phyloP scores from a whole-genome alignment of 2,888 invertebrate species.

The Drosophila trichaetosa region DNA sequence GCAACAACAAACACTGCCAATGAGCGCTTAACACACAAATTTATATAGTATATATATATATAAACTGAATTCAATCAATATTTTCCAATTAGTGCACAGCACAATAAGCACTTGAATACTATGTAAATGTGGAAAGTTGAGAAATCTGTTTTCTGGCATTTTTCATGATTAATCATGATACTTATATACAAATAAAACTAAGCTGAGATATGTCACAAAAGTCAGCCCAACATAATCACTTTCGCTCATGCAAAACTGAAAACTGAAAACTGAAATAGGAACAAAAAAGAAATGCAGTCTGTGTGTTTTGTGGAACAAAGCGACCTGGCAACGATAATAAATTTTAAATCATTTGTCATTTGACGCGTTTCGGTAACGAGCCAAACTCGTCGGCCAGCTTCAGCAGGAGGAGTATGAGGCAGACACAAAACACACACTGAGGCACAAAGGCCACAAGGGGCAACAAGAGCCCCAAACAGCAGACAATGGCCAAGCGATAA shows the following conservation, averaged over 20 bases:
- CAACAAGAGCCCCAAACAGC: constrained; percentile 38
- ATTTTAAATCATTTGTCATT: constrained; percentile 81
- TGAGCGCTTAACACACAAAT: constrained; percentile 14
- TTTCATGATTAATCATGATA: constrained; percentile 62
- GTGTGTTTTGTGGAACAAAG: constrained; percentile 21
- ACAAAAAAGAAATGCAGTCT: constrained; percentile 3
- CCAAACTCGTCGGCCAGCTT: constrained; percentile 20
- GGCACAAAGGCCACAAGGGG: constrained; percentile 28
- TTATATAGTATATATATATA: not conserved
- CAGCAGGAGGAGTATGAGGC: not conserved
- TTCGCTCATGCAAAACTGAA: constrained; percentile 61
- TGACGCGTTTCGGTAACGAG: constrained; percentile 79
- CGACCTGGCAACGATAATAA: constrained; percentile 61
- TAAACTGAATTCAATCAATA: constrained; percentile 20
- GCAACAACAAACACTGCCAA: constrained; percentile 34
- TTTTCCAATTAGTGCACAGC: constrained; percentile 10
- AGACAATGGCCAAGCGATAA: constrained; percentile 72
- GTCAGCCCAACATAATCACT: constrained; percentile 57
- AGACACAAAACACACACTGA: not conserved
- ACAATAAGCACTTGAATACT: not conserved
- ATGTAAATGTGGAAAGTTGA: constrained; percentile 12
- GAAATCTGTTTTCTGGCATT: constrained; percentile 6
- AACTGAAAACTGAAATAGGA: constrained; percentile 30
- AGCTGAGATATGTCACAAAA: constrained; percentile 46
- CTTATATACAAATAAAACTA: constrained; percentile 21